Evolutionary conservation across 2,797 vertebrate species (phyloP).

Genomic region (Schizopygopsis pylzovi): DNA sequence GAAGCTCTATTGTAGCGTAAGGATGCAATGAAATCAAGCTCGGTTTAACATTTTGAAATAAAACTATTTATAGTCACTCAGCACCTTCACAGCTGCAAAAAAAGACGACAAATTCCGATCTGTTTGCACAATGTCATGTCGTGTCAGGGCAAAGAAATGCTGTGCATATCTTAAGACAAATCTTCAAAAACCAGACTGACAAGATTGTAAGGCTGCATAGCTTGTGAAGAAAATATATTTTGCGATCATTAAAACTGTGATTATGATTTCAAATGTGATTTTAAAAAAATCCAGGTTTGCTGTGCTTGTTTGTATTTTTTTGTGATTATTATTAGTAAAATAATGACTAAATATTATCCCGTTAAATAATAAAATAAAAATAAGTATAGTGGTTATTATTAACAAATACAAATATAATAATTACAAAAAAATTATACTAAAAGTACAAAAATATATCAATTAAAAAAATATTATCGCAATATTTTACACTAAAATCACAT

Average conservation of each 20-base stretch:
- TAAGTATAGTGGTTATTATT: too few species aligned
- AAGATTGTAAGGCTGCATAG: background rate
- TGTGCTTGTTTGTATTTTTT: background rate
- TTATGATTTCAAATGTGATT: background rate
- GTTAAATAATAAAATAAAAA: too few species aligned
- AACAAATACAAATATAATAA: background rate
- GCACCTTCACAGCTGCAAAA: background rate
- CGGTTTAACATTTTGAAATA: background rate
- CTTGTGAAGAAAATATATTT: background rate
- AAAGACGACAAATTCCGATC: background rate
- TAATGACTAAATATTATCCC: background rate
- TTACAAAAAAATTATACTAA: too few species aligned
- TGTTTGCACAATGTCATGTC: background rate
- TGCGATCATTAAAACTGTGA: background rate
- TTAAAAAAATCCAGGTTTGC: background rate
- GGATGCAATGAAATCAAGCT: background rate
- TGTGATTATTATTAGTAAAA: background rate
- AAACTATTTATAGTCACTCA: conserved; percentile 1
- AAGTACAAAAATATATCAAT: too few species aligned
- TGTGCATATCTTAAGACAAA: background rate
- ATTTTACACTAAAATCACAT: background rate
- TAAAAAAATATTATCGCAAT: background rate
- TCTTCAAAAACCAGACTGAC: background rate
- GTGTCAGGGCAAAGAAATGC: background rate
- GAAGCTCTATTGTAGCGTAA: conserved; percentile 12